These are phyloP conservation scores for Xenus cinereus DNA, from an alignment of 2,113 vertebrate species.

Conservation along the genomic window DNA sequence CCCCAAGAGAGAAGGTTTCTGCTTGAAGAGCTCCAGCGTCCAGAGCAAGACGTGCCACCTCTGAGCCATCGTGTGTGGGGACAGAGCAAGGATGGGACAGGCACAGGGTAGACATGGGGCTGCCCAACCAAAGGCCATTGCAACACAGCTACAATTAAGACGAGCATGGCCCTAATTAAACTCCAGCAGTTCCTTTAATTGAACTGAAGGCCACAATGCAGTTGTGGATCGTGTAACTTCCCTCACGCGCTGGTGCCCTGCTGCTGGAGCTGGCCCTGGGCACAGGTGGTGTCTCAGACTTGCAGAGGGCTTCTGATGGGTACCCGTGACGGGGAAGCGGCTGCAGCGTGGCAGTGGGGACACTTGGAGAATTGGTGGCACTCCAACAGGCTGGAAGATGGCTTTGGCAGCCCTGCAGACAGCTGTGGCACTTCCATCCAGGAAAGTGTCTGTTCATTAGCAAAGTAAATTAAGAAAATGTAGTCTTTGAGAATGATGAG, in stretches of 20 bases:
- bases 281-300: not conserved
- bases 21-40: not conserved
- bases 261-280: not conserved
- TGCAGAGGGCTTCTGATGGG: not conserved
- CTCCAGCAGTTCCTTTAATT: not conserved
- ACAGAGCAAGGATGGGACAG: not conserved
- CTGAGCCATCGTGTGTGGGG: not conserved
- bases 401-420: not conserved
- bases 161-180: not conserved
- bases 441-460: not conserved
- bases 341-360: accelerated
- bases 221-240: not conserved
- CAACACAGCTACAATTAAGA: not conserved
- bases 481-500: not conserved
- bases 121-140: not conserved
- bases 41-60: not conserved
- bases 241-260: not conserved
- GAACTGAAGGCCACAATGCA: not conserved
- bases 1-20: not conserved
- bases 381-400: not conserved
- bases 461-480: not conserved
- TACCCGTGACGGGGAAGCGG: not conserved
- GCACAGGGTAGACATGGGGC: not conserved
- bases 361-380: not conserved
- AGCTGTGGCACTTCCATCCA: not conserved